Evolutionary conservation across 2,113 vertebrate species (phyloP).

Genomic region (Poecilia latipinna): DNA sequence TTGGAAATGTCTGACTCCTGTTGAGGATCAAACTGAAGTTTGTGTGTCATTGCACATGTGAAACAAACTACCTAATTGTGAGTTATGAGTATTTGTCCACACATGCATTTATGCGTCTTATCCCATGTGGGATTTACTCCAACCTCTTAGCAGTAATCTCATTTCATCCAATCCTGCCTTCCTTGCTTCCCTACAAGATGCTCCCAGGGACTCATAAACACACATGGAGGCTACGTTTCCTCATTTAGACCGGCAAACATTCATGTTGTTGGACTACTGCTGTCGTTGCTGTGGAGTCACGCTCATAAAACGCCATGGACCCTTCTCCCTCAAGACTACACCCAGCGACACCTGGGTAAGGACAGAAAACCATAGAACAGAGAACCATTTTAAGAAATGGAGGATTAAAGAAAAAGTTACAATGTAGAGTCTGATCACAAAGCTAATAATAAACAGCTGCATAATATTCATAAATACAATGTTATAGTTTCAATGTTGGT

Average conservation of each 20-base stretch:
- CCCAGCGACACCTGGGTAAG: slow-evolving; percentile 88
- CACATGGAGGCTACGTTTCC: slow-evolving; percentile 41
- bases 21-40: neutral
- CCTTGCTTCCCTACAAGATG: slow-evolving; percentile 16
- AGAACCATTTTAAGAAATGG: neutral
- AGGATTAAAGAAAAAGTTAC: neutral
- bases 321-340: slow-evolving; percentile 83
- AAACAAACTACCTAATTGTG: neutral
- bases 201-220: slow-evolving; percentile 24
- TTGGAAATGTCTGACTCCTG: neutral
- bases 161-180: slow-evolving; percentile 81
- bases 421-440: neutral
- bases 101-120: slow-evolving; percentile 28
- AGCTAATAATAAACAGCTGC: neutral
- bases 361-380: neutral
- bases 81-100: slow-evolving; percentile 2
- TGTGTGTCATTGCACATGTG: neutral
- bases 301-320: slow-evolving; percentile 80
- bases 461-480: neutral
- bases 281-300: slow-evolving; percentile 79
- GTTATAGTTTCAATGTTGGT: neutral
- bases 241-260: slow-evolving; percentile 61
- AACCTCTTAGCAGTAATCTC: slow-evolving; percentile 74
- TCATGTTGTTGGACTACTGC: slow-evolving; percentile 83
- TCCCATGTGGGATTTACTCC: slow-evolving; percentile 62